Evolutionary conservation across 2,797 vertebrate species (phyloP).

Genomic region (Sciurus carolinensis): DNA sequence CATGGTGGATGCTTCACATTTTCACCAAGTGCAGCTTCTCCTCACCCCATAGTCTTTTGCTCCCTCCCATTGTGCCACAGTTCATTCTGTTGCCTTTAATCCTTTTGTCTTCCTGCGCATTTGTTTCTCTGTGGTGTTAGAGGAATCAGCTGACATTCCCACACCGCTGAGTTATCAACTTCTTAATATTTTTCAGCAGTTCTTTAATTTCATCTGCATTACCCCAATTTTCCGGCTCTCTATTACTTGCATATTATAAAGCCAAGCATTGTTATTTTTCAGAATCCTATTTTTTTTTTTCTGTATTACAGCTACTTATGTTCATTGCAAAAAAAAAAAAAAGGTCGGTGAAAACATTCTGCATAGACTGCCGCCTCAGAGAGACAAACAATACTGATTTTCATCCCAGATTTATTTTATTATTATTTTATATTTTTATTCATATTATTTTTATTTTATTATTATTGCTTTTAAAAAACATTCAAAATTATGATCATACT

Average conservation of each 20-base stretch:
- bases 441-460: too few species aligned
- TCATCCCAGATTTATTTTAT: neutral
- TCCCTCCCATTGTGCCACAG: neutral
- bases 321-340: neutral
- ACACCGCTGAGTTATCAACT: neutral
- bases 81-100: neutral
- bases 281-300: neutral
- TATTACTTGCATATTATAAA: slow-evolving; percentile 9
- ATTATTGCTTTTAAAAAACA: too few species aligned
- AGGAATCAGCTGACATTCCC: neutral
- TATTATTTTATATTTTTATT: too few species aligned
- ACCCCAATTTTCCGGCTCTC: neutral
- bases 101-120: neutral
- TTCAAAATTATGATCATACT: neutral
- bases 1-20: neutral
- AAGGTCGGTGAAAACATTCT: neutral
- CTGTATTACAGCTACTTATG: neutral
- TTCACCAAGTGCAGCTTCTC: neutral
- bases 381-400: neutral
- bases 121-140: neutral
- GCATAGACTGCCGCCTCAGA: neutral
- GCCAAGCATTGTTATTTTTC: slow-evolving; percentile 36
- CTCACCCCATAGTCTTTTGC: neutral
- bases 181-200: slow-evolving; percentile 7
- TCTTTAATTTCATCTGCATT: neutral